Evolutionary conservation across 2,797 vertebrate genomes (phyloP), one percentile per base, ranked within the genome.

Genomic region (Petrocephalus sullivani): DNA sequence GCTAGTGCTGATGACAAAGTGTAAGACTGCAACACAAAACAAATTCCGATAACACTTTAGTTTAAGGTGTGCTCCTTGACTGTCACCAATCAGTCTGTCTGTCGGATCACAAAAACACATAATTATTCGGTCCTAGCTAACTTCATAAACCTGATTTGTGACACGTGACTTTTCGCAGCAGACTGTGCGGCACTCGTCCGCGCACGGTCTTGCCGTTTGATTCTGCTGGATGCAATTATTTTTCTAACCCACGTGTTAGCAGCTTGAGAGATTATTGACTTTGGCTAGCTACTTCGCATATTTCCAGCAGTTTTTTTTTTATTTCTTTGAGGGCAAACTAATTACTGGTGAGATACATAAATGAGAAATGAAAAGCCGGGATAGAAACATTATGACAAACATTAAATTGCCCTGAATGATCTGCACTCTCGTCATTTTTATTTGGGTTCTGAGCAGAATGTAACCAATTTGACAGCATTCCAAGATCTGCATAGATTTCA

Each of bases 151-250:
- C 91, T 87, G 88, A 91, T 91, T 93, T 75, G 90, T 90, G 92
- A 71, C 56, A 90, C 91, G 90, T 88, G 88, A 91, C 91, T 89
- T 88, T 92, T 71, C 85, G 88, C 89, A 91, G 54, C 49, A 83
- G 85, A 88, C 86, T 84, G 87, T 89, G 78, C 89, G 85, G 88
- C 91, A 86, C 91, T 94, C 90, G 91, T 94, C 94, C 91, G 91
- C 92, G 92, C 90, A 93, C 93, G 91, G 94, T 93, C 92, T 93
- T 86, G 0, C 81, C 78, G 9, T 87, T 90, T 87, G 89, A 87
- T 89, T 94, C 93, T 92, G 94, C 94, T 94, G 93, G 91, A 93
- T 91, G 90, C 90, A 94, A 92, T 93, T 93, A 91, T 90, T 90
- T 94, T 91, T 93, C 91, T 90, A 87, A 64, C 90, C 53, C 85